phyloP scores from a whole-genome alignment of 64 coral and sea anemone genomes.

The Montipora sp. region DNA sequence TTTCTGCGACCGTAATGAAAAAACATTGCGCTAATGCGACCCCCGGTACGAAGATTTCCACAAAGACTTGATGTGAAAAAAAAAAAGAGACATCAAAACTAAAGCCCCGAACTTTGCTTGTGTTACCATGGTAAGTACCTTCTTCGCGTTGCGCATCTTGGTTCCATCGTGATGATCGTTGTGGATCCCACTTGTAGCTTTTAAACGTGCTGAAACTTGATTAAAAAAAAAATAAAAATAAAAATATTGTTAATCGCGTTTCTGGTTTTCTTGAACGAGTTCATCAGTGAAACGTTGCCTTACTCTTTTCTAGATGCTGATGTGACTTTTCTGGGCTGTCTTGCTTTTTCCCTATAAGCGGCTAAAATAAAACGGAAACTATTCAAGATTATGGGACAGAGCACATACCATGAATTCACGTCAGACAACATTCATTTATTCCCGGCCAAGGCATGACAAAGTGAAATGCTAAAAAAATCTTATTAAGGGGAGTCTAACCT shows the following conservation, averaged over 20 bases:
- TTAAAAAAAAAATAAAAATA: background rate
- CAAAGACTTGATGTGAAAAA: no score
- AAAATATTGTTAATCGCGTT: background rate
- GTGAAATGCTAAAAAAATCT: no score
- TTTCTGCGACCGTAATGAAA: no score
- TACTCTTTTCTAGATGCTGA: conserved; percentile 89
- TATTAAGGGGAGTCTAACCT: no score
- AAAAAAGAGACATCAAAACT: no score
- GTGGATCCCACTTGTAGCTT: conserved; percentile 96
- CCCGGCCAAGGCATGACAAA: no score
- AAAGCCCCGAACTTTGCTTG: background rate
- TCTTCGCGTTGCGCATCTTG: conserved; percentile 98
- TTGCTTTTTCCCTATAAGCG: conserved; percentile 10
- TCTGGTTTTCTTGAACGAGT: background rate
- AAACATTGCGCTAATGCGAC: no score
- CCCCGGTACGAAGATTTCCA: no score
- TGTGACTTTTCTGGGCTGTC: conserved; percentile 70
- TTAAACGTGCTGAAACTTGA: conserved; percentile 94
- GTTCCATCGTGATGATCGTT: conserved; percentile 94
- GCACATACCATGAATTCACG: no score
- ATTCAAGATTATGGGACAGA: background rate
- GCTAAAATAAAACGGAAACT: background rate
- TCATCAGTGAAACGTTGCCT: background rate
- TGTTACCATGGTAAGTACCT: conserved; percentile 54
- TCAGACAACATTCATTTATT: no score